A percentile compares a stretch with the other conserved stretches of the same genome.
Evolutionary conservation across 2,888 invertebrate species (phyloP).

Genomic region (Dolomedes plantarius): DNA sequence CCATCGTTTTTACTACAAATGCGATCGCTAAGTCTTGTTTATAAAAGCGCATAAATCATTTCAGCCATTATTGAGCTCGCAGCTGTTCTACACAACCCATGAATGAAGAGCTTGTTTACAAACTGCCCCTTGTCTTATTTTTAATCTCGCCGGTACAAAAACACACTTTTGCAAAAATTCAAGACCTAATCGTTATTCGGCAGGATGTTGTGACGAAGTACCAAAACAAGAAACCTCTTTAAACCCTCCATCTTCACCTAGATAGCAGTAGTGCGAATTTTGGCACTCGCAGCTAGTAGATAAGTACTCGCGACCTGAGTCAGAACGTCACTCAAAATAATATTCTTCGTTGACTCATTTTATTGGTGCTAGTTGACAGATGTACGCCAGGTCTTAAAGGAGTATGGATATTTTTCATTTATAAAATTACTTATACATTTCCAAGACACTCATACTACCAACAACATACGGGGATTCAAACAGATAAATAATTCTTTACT

Average conservation of each 20-base stretch:
- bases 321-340: conserved; percentile 25
- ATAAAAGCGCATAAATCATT: neutral
- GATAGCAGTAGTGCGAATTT: neutral
- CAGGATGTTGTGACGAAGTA: neutral
- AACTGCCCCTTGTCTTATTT: neutral
- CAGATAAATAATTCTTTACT: no score
- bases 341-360: conserved; percentile 18
- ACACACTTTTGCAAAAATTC: neutral
- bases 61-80: neutral
- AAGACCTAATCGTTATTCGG: neutral
- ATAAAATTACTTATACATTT: no score
- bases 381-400: neutral
- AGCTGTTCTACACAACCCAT: neutral
- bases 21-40: no score
- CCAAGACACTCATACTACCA: no score
- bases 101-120: neutral
- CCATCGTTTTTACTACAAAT: no score
- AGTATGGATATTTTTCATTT: neutral
- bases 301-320: neutral
- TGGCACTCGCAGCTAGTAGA: neutral
- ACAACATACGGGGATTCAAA: no score
- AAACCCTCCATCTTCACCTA: conserved; percentile 2
- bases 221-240: conserved; percentile 12
- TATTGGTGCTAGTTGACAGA: conserved; percentile 31
- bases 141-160: neutral